These are phyloP conservation scores for Cerastoderma edule DNA, from an alignment of 2,888 invertebrate species.

Conservation along the genomic window DNA sequence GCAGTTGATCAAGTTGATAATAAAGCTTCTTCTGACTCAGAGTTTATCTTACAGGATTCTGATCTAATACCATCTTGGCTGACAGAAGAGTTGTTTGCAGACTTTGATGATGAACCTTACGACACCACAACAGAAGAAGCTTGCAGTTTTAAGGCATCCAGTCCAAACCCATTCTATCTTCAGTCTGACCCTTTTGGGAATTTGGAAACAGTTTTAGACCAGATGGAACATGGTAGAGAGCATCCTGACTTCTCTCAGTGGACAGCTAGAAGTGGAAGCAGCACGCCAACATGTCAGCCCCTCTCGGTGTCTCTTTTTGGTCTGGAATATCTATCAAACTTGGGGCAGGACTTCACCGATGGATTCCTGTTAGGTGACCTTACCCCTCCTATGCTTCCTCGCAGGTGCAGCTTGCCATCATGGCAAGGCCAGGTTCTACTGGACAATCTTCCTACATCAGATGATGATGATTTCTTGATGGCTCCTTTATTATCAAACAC, in stretches of 20 bases:
- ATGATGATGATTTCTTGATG: slow-evolving; percentile 22
- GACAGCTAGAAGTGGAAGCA: neutral
- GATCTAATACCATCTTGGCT: slow-evolving; percentile 58
- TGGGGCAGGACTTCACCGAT: slow-evolving; percentile 15
- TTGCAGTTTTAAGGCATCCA: slow-evolving; percentile 44
- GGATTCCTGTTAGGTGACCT: slow-evolving; percentile 3
- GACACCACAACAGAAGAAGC: neutral
- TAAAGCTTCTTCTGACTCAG: slow-evolving; percentile 33
- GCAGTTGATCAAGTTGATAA: slow-evolving; percentile 27
- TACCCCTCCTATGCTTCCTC: slow-evolving; percentile 9
- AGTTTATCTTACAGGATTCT: slow-evolving; percentile 52
- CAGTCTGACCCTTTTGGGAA: slow-evolving; percentile 9
- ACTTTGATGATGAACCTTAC: slow-evolving; percentile 29
- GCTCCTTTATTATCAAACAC: no score
- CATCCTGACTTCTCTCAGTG: neutral
- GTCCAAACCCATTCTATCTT: slow-evolving; percentile 36
- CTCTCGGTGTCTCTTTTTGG: slow-evolving; percentile 49
- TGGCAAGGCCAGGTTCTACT: slow-evolving; percentile 62
- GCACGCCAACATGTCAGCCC: slow-evolving; percentile 28
- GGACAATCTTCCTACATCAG: slow-evolving; percentile 36
- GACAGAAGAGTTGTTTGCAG: slow-evolving; percentile 49
- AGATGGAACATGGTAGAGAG: neutral
- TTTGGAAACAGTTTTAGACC: neutral
- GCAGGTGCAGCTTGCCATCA: slow-evolving; percentile 27
- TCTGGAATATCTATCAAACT: slow-evolving; percentile 43